phyloP scores from a whole-genome alignment of 2,113 vertebrate species.

The Meriones unguiculatus region DNA sequence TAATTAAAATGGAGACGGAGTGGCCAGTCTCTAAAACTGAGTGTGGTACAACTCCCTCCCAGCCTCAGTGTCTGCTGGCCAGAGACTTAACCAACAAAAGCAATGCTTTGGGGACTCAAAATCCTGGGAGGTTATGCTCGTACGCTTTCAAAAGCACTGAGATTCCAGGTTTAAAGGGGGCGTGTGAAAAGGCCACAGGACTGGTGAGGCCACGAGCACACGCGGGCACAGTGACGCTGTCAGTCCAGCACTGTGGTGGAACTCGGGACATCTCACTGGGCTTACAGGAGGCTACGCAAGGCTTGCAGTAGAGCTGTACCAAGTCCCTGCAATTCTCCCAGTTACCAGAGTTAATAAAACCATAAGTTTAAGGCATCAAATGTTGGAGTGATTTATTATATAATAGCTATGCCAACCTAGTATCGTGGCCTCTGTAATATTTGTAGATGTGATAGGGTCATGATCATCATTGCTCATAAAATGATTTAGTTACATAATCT shows the following conservation, averaged over 20 bases:
- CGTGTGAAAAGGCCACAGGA: not conserved
- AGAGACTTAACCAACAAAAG: not conserved
- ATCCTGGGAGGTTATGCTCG: not conserved
- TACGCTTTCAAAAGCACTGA: not conserved
- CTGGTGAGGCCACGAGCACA: not conserved
- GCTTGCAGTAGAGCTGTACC: not conserved
- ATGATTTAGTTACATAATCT: not conserved
- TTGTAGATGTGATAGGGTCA: not conserved
- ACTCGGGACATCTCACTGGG: rapidly evolving
- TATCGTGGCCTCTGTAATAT: not conserved
- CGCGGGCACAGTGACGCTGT: not conserved
- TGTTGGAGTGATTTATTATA: not conserved
- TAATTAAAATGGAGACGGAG: not conserved
- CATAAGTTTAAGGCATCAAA: not conserved
- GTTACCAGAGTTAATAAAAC: not conserved
- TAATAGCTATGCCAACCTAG: not conserved
- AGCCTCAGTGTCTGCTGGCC: not conserved
- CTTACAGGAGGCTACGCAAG: not conserved
- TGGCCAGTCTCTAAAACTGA: too few species aligned
- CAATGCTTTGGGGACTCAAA: not conserved
- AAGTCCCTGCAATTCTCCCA: not conserved
- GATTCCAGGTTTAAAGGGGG: not conserved
- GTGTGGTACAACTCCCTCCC: not conserved
- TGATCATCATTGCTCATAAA: not conserved
- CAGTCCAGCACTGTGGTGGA: too few species aligned